Conservation (phyloP, 1,140 invertebrate genomes). For the Drosophila pseudoobscura region DNA sequence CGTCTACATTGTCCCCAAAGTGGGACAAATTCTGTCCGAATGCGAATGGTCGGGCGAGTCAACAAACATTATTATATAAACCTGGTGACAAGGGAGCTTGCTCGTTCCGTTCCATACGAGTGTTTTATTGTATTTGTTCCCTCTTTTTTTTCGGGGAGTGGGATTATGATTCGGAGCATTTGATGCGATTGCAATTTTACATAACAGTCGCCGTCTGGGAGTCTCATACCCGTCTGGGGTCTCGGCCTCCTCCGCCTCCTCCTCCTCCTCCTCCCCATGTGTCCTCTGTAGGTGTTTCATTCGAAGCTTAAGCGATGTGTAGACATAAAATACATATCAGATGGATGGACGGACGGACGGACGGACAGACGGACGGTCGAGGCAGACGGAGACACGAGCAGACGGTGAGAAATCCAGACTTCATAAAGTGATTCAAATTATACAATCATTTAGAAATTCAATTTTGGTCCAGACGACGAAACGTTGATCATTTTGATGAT, state of each 20-base stretch:
- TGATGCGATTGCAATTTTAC: constrained; percentile 79
- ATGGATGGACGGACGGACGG: constrained; percentile 40
- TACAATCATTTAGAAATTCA: constrained; percentile 82
- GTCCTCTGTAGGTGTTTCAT: constrained; percentile 46
- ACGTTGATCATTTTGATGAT: constrained; percentile 27
- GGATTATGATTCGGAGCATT: constrained; percentile 58
- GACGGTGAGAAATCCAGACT: constrained; percentile 70
- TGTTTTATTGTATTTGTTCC: constrained; percentile 17
- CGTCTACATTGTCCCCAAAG: constrained; percentile 59
- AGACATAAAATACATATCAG: constrained; percentile 41
- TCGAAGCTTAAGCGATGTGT: constrained; percentile 68
- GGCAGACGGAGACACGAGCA: constrained; percentile 1
- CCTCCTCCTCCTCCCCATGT: not conserved
- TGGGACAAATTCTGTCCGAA: constrained; percentile 79
- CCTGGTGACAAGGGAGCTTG: constrained; percentile 53
- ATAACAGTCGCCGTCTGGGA: constrained; percentile 71
- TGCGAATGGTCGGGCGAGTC: constrained; percentile 51
- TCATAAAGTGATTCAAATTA: constrained; percentile 79
- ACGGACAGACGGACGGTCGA: not conserved
- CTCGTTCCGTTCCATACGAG: constrained; percentile 37
- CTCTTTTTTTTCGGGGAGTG: constrained; percentile 15
- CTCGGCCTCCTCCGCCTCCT: not conserved
- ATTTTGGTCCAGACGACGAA: constrained; percentile 73
- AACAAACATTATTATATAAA: constrained; percentile 82
- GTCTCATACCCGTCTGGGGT: not conserved